A percentile compares a stretch with the other conserved stretches of the same genome.
phyloP scores from a whole-genome alignment of 2,113 vertebrate genomes.

The Polypterus senegalus region DNA sequence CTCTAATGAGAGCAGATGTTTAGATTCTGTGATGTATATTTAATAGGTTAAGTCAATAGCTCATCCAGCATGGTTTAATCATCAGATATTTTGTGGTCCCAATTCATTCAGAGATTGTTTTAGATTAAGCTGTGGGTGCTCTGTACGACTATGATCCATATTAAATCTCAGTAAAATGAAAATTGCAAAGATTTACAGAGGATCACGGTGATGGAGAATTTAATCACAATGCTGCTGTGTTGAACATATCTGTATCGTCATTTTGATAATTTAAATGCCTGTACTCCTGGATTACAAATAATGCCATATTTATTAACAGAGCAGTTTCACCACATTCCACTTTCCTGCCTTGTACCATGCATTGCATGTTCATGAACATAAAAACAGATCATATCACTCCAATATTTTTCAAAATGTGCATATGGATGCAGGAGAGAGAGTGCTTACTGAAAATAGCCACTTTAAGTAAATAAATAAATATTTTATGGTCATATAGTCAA shows the following conservation, averaged over 20 bases:
- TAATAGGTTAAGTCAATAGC: slow-evolving; percentile 44
- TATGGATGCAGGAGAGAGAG: too few relatives aligned
- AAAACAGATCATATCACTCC: too few relatives aligned
- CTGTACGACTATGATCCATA: slow-evolving; percentile 75
- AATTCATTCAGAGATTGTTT: slow-evolving; percentile 68
- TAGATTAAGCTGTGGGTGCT: slow-evolving; percentile 74
- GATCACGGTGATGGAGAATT: slow-evolving; percentile 72
- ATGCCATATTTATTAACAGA: slow-evolving; percentile 63
- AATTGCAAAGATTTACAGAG: slow-evolving; percentile 86
- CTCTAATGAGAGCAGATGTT: slow-evolving; percentile 61
- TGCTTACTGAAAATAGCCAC: too few relatives aligned
- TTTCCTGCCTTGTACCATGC: slow-evolving; percentile 13
- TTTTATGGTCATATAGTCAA: too few relatives aligned
- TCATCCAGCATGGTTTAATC: slow-evolving; percentile 55
- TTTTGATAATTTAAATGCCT: slow-evolving; percentile 49
- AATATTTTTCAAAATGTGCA: too few relatives aligned
- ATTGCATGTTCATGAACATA: background rate
- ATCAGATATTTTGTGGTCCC: slow-evolving; percentile 61
- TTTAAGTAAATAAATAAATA: too few relatives aligned
- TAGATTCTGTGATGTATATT: slow-evolving; percentile 46
- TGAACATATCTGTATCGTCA: slow-evolving; percentile 35
- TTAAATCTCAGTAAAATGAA: slow-evolving; percentile 95
- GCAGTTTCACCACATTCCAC: slow-evolving; percentile 55
- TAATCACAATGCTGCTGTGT: slow-evolving; percentile 67
- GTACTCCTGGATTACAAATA: slow-evolving; percentile 57